Conservation (phyloP, 2,888 invertebrate genomes). For the Baccha elongata region DNA sequence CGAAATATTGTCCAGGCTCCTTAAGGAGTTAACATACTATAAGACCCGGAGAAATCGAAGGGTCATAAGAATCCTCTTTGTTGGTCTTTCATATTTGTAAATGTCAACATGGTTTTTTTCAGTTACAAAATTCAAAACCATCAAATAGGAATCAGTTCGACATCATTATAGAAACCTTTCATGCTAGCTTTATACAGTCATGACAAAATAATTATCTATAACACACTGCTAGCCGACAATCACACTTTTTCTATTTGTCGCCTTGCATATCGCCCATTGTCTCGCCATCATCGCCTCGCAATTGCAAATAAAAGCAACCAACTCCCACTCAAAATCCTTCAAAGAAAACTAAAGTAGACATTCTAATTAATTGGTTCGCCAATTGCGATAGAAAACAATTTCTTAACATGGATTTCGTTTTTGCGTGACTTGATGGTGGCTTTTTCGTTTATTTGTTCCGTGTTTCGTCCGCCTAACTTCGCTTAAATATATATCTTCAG, state of each 20-base stretch:
- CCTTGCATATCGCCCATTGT: constrained; percentile 11
- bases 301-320: constrained; percentile 4
- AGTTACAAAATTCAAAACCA: too few species aligned
- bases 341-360: constrained; percentile 59
- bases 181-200: background rate
- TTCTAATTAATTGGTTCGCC: constrained; percentile 72
- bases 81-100: too few species aligned
- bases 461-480: constrained; percentile 23
- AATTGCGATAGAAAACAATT: constrained; percentile 68
- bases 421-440: constrained; percentile 68
- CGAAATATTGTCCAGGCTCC: too few species aligned
- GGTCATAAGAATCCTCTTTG: too few species aligned
- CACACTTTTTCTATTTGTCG: constrained; percentile 15
- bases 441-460: constrained; percentile 24
- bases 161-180: too few species aligned
- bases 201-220: constrained; percentile 24
- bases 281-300: background rate
- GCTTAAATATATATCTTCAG: background rate
- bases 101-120: too few species aligned
- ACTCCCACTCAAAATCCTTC: constrained; percentile 66
- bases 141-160: too few species aligned
- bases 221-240: background rate
- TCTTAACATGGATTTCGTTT: constrained; percentile 70
- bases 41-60: too few species aligned
- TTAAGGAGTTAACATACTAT: too few species aligned